A percentile compares a stretch with the other conserved stretches of the same genome.
Evolutionary conservation across 23 tunicate genomes (phyloP).

Genomic region (Trididemnum miniatum): DNA sequence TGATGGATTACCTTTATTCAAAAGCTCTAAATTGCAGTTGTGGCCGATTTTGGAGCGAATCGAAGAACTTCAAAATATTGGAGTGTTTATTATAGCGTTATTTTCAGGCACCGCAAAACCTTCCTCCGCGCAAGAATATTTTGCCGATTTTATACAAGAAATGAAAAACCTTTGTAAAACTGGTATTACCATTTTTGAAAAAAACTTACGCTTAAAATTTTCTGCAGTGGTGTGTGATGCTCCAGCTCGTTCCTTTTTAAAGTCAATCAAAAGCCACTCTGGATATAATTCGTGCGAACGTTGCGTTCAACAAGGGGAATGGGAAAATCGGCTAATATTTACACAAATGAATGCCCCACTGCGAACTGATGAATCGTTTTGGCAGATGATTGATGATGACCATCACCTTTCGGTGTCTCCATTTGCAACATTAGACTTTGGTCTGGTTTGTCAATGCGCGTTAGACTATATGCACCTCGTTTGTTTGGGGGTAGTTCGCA

Average conservation of each 20-base stretch:
- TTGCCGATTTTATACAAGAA: too few relatives aligned
- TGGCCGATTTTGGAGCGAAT: too few relatives aligned
- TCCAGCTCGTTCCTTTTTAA: conserved; percentile 13
- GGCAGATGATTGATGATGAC: neutral
- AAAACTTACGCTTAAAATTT: too few relatives aligned
- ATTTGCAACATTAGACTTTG: neutral
- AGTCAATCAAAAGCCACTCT: neutral
- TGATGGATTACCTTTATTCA: neutral
- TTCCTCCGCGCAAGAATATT: too few relatives aligned
- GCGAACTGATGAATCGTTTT: conserved; percentile 3
- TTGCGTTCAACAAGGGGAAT: conserved; percentile 1
- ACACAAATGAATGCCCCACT: neutral
- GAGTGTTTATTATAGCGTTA: too few relatives aligned
- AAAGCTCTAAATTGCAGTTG: too few relatives aligned
- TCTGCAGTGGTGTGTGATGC: neutral
- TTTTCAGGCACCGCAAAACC: too few relatives aligned
- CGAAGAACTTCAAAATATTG: too few relatives aligned
- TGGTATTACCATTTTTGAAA: too few relatives aligned
- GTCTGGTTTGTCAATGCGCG: neutral
- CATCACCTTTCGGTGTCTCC: conserved; percentile 2
- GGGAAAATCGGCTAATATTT: neutral
- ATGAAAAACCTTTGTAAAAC: too few relatives aligned
- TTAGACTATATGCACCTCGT: conserved; percentile 39
- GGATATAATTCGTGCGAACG: neutral
- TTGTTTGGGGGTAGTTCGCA: conserved; percentile 36